phyloP scores from a whole-genome alignment of 1,140 invertebrate species.

The Drosophila albomicans region DNA sequence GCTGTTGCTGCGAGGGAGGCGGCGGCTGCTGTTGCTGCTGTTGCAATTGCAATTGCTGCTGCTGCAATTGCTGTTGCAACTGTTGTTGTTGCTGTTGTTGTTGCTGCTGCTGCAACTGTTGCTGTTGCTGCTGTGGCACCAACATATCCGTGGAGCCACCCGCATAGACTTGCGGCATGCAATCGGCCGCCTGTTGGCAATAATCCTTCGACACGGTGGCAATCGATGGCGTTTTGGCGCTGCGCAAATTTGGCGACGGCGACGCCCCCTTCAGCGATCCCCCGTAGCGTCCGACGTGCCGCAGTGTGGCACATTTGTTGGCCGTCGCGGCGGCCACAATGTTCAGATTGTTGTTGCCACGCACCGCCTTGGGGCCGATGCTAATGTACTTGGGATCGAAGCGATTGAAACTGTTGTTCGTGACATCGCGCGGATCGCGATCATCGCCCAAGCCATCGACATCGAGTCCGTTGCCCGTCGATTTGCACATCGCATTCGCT shows the following conservation, averaged over 20 bases:
- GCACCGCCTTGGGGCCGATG: conserved; percentile 87
- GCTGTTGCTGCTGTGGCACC: conserved; percentile 40
- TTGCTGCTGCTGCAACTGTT: conserved; percentile 9
- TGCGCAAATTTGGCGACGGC: conserved; percentile 79
- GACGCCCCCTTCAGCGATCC: conserved; percentile 85
- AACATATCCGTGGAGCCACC: conserved; percentile 61
- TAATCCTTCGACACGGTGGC: conserved; percentile 84
- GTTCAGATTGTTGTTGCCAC: conserved; percentile 82
- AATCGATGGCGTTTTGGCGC: conserved; percentile 81
- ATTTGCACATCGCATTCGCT: conserved; percentile 74
- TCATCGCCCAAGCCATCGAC: conserved; percentile 61
- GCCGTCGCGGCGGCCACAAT: conserved; percentile 68
- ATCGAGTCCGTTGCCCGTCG: conserved; percentile 75
- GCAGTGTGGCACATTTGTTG: conserved; percentile 82
- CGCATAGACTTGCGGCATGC: conserved; percentile 71
- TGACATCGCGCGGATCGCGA: conserved; percentile 84
- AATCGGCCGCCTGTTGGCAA: conserved; percentile 81
- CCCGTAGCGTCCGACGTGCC: conserved; percentile 84
- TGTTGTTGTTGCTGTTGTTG: conserved; percentile 36
- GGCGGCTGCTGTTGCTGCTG: conserved; percentile 42
- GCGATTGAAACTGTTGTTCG: conserved; percentile 86
- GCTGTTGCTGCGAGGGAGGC: conserved; percentile 32
- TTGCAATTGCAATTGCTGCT: conserved; percentile 23
- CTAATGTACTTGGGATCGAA: conserved; percentile 88
- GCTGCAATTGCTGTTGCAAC: conserved; percentile 37